Conservation (phyloP, 1,140 invertebrate species). For the Cotesia chilonis region DNA sequence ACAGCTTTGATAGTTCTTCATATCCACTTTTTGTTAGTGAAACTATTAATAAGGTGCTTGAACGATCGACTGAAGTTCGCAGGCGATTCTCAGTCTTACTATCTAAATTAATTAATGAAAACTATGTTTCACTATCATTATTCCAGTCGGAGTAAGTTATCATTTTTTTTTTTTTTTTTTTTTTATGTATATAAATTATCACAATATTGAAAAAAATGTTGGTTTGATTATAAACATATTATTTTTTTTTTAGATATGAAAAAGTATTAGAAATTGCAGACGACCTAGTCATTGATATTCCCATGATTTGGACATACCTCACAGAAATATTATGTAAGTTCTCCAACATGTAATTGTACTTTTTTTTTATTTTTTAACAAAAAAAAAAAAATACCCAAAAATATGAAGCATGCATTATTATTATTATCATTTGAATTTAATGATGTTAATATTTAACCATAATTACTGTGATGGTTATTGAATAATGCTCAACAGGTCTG, state of each 20-base stretch:
- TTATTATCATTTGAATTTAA: slow-evolving; percentile 2
- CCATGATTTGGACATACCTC: slow-evolving; percentile 77
- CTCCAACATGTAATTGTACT: slow-evolving; percentile 10
- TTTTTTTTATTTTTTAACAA: slow-evolving; percentile 9
- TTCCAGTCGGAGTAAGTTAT: slow-evolving; percentile 10
- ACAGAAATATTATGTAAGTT: slow-evolving; percentile 72
- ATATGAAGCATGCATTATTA: neutral
- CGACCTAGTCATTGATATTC: slow-evolving; percentile 79
- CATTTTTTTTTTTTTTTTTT: neutral
- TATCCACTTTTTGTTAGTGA: slow-evolving; percentile 1
- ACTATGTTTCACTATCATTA: neutral
- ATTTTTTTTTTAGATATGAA: slow-evolving; percentile 58
- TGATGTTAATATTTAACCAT: slow-evolving; percentile 55
- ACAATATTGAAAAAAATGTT: slow-evolving; percentile 13
- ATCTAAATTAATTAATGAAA: neutral
- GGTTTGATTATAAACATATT: slow-evolving; percentile 23
- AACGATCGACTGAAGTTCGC: neutral
- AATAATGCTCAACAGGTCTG: slow-evolving; percentile 64
- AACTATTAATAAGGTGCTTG: slow-evolving; percentile 4
- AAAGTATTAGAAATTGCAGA: slow-evolving; percentile 69
- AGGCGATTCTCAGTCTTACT: neutral
- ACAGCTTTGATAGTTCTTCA: slow-evolving; percentile 8
- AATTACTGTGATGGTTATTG: slow-evolving; percentile 54
- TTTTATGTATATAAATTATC: neutral
- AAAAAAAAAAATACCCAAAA: neutral